Evolutionary conservation across 2,888 invertebrate genomes (phyloP).

Genomic region (Alcis repandata): DNA sequence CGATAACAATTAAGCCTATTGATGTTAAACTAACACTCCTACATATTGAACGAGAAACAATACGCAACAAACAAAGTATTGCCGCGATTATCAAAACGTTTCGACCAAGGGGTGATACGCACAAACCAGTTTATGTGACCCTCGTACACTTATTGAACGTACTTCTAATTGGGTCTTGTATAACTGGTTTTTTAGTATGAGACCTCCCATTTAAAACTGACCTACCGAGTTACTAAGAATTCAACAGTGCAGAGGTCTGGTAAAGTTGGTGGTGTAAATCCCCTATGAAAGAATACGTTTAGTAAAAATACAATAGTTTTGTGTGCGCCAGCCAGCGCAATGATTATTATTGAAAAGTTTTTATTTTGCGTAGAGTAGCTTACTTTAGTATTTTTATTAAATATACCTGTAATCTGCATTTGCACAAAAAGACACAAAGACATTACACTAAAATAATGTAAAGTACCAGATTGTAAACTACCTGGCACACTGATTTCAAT

Average conservation of each 20-base stretch:
- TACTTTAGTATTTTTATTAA: not conserved
- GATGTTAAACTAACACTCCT: slow-evolving; percentile 21
- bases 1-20: slow-evolving; percentile 14
- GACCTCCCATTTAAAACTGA: not conserved
- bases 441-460: not conserved
- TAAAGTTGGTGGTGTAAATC: not conserved
- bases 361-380: not conserved
- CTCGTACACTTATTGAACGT: not conserved
- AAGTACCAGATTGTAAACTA: too few species aligned
- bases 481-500: too few species aligned
- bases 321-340: not conserved
- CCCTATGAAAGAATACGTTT: not conserved
- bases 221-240: not conserved
- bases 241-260: not conserved
- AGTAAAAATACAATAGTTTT: not conserved
- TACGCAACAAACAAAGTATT: slow-evolving; percentile 26
- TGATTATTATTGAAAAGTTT: not conserved
- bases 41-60: slow-evolving; percentile 25
- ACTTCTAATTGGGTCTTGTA: not conserved
- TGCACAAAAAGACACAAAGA: not conserved
- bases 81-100: slow-evolving; percentile 6
- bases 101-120: not conserved
- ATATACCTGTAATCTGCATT: too few species aligned
- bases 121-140: not conserved
- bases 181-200: not conserved